Percentiles rank a stretch among this genome's conserved stretches.
Conservation (phyloP, 2,797 vertebrate species). For the Dallia pectoralis region DNA sequence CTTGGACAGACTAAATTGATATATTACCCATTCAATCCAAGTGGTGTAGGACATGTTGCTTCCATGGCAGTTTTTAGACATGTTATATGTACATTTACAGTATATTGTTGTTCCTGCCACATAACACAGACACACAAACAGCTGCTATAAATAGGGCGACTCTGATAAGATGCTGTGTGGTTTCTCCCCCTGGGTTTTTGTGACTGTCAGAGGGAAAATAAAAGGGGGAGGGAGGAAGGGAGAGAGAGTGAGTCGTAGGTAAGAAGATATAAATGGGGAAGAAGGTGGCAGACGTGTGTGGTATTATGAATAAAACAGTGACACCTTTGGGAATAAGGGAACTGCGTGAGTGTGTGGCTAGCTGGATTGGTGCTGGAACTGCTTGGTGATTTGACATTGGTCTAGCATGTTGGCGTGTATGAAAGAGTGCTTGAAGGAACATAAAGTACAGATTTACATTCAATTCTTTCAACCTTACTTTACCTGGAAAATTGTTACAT, state of each 20-base stretch:
- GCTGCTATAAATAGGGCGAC: constrained; percentile 75
- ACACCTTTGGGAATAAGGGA: constrained; percentile 53
- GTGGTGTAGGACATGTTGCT: background rate
- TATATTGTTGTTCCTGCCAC: background rate
- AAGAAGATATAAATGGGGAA: constrained; percentile 24
- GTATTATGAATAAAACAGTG: constrained; percentile 33
- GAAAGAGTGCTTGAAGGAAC: background rate
- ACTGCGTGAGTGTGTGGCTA: constrained; percentile 18
- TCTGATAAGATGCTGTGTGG: constrained; percentile 71
- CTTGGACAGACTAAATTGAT: background rate
- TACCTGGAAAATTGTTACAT: too few species aligned
- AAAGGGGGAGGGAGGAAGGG: constrained; percentile 8
- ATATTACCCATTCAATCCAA: background rate
- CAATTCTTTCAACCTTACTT: too few species aligned
- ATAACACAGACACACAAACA: constrained; percentile 39
- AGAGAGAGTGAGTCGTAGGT: background rate
- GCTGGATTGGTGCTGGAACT: background rate
- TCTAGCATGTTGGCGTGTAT: background rate
- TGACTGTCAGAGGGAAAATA: constrained; percentile 62
- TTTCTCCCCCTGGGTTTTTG: constrained; percentile 70
- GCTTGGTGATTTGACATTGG: constrained; percentile 6
- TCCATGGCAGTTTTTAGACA: background rate
- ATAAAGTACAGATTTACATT: background rate
- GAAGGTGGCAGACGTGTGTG: constrained; percentile 34
- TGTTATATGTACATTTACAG: background rate